phyloP scores from a whole-genome alignment of 2,888 invertebrate genomes.

The Salpingus planirostris region DNA sequence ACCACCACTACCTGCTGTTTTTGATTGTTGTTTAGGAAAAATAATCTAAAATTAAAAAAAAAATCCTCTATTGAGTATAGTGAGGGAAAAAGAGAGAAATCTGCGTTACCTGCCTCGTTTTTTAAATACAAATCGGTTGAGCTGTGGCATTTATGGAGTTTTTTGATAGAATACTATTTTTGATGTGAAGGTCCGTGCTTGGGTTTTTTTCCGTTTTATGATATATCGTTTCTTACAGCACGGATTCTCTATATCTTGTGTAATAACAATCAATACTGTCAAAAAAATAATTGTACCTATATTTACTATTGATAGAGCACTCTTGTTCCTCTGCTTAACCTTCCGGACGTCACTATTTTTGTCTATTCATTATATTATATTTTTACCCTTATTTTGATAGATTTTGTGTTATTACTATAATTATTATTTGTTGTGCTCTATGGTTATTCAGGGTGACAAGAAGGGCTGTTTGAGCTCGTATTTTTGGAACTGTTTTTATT shows the following conservation, averaged over 20 bases:
- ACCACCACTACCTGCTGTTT: neutral
- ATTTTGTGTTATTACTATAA: constrained; percentile 11
- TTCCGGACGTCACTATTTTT: constrained; percentile 20
- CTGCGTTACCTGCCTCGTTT: constrained; percentile 35
- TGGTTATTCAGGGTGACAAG: constrained; percentile 50
- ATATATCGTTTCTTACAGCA: constrained; percentile 19
- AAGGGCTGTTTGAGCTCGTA: constrained; percentile 43
- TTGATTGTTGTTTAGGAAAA: too few species aligned
- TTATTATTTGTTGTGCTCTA: constrained; percentile 21
- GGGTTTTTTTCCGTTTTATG: too few species aligned
- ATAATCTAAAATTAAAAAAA: too few species aligned
- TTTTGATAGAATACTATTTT: constrained; percentile 39
- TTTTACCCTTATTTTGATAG: constrained; percentile 19
- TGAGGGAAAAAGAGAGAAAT: constrained; percentile 24
- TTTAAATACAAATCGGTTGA: constrained; percentile 29
- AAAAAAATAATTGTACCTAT: constrained; percentile 29
- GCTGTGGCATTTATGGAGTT: constrained; percentile 39
- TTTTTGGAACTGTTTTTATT: constrained; percentile 45
- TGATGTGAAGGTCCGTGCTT: too few species aligned
- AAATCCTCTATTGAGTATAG: too few species aligned
- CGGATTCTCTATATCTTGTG: constrained; percentile 29
- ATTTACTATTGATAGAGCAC: constrained; percentile 26
- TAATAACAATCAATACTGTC: constrained; percentile 35
- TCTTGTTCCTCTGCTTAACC: constrained; percentile 43
- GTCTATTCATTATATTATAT: too few species aligned